Base-by-base conservation (phyloP, 2,888 invertebrate genomes). In the Gari tellinella region DNA sequence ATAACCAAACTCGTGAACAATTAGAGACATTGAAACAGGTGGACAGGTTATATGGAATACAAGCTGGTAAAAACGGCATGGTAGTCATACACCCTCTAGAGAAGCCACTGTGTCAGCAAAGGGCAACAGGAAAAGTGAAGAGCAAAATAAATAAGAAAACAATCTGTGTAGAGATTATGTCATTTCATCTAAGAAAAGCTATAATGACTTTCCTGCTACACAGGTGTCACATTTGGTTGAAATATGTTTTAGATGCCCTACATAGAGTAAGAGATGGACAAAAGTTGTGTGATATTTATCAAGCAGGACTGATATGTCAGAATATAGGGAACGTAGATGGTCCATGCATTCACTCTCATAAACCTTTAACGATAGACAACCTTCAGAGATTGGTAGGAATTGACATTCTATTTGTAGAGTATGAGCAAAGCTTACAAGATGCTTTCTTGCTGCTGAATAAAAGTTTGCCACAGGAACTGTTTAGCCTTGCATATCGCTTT, bases 21-120 rank as follows among this genome's bases (percentile, higher is more conserved):
- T 7, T 7, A 31, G 31, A 31, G 31, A 31, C 10, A 31, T 31
- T 4, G 4, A 31, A 31, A 10, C 4, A 31, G 10, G 5, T 31
- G 31, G 31, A 31, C 10, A 60, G 60, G 26, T 82, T 83, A 46
- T 87, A 82, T 74, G 87, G 86, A 4, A 60, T 87, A 1, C 61
- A 41, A 2, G 55, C 63, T 5, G n/a, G 56, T n/a, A 53, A 65
- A 12, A 72, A 56, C 8, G 51, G 56, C 10, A 38, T 62, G 14
- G 25, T 82, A 23, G 73, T 64, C 14, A 49, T 74, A 15, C 70
- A 78, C 49, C 82, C 82, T 21, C 72, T 68, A 40, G 72, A 74
- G 48, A 79, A 79, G 31, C 85, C 85, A 37, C 49, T 75, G 12
- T 82, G 79, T 31, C 26, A 81, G 23, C 21, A 43, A 12, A 73